Base-by-base conservation (phyloP, 92 coral and sea anemone genomes). In the Galaxea fascicularis region DNA sequence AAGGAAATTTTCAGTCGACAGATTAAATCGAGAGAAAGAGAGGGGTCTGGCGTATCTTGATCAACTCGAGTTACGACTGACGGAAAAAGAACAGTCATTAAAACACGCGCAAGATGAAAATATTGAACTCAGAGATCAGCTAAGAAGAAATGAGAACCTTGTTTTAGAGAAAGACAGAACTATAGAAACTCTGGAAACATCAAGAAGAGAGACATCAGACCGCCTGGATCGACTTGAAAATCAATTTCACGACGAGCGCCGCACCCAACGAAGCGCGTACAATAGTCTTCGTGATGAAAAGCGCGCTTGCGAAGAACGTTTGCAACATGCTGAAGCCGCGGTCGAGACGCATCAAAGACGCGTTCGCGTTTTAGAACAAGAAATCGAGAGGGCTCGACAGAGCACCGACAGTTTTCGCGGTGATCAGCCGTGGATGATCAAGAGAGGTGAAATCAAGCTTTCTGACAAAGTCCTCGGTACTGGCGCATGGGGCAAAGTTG, bases 401-500 rank as follows among this genome's bases (percentile, higher is more conserved):
- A 81, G 91, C 6, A 82, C 88, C 29, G 93, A 84, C 41, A 83
- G 86, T 28, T 77, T 83, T 74, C 89, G 98, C 14, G 78, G 93
- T 28, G 90, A 91, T 53, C 92, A 94, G 31, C 98, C 98, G 57
- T 94, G 98, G 98, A 83, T 93, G 85, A 85, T 94, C 45, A 44
- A 83, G 9, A 90, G 58, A 70, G 90, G 87, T 24, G 98, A 94
- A 71, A 82, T 94, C 29, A 75, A 25, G 18, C 75, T 94, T 27
- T 78, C 96, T 12, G 94, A 92, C 21, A 88, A 73, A 53, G 87
- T 94, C 15, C 93, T 94, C 18, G 98, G 98, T 12, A 93, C 91
- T 18, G 98, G 98, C 14, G 98, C 98, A 27, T 94, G 94, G 96
- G 98, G 98, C 30, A 87, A 87, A 71, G 98, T 94, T 18, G 57